These are phyloP conservation scores for Drosophila vallismaia DNA, from an alignment of 2,888 invertebrate genomes.

Conservation along the genomic window DNA sequence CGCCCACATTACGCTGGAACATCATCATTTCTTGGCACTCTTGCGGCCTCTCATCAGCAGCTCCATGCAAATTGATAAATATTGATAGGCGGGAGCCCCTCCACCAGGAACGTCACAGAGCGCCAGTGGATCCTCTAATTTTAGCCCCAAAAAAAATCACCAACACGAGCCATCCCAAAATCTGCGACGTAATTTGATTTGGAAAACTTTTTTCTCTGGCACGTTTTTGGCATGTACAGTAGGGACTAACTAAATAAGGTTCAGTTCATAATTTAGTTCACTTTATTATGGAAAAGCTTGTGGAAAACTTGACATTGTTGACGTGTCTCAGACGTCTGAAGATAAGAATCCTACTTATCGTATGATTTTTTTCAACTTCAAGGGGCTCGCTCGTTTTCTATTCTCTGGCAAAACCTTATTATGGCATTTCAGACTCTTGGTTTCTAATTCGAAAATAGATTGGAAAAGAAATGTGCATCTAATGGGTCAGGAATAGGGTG, in stretches of 20 bases:
- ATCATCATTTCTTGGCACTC: constrained; percentile 38
- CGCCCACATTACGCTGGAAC: constrained; percentile 20
- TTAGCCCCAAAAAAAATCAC: constrained; percentile 43
- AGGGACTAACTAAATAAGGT: background rate
- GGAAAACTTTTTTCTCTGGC: constrained; percentile 40
- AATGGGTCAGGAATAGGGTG: background rate
- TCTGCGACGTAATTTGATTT: constrained; percentile 48
- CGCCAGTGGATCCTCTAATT: constrained; percentile 47
- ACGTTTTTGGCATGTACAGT: constrained; percentile 41
- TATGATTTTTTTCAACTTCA: constrained; percentile 12
- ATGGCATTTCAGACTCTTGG: background rate
- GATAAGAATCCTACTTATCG: constrained; percentile 31
- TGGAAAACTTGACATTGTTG: constrained; percentile 5
- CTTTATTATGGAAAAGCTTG: background rate
- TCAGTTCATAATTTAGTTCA: background rate
- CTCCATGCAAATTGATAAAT: constrained; percentile 23
- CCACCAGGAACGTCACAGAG: constrained; percentile 16
- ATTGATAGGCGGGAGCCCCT: background rate
- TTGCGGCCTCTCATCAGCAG: constrained; percentile 33
- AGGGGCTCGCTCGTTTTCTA: constrained; percentile 6
- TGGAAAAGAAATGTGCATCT: constrained; percentile 1
- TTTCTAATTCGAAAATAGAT: constrained; percentile 12
- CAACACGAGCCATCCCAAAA: constrained; percentile 44
- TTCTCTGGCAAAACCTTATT: background rate
- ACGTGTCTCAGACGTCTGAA: constrained; percentile 13